Percentiles rank a stretch among this genome's conserved stretches.
Evolutionary conservation across 2,888 invertebrate genomes (phyloP).

Genomic region (Kryphioiulus occultus): DNA sequence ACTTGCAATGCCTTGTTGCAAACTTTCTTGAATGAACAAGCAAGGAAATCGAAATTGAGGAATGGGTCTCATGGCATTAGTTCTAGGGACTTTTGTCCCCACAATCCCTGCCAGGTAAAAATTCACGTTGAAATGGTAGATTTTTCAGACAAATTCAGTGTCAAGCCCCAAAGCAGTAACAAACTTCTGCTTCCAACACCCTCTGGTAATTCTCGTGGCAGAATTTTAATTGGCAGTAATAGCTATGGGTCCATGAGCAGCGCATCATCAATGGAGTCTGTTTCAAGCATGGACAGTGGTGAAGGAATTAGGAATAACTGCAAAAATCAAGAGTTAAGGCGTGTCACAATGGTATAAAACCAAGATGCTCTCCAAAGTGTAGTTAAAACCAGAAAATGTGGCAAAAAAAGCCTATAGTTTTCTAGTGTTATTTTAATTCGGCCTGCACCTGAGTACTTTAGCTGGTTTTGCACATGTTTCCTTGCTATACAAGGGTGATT

Average conservation of each 20-base stretch:
- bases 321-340: background rate
- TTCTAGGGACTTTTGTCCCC: background rate
- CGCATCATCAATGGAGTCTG: background rate
- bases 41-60: background rate
- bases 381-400: no score
- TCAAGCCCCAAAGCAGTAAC: background rate
- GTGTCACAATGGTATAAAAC: background rate
- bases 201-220: background rate
- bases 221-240: constrained; percentile 19
- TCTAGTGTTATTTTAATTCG: no score
- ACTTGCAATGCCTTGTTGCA: background rate
- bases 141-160: background rate
- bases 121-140: background rate
- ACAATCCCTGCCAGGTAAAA: background rate
- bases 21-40: background rate
- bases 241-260: background rate
- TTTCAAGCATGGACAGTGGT: background rate
- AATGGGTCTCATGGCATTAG: background rate
- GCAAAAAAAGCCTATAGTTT: no score
- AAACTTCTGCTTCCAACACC: background rate
- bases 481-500: no score
- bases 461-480: no score
- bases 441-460: no score
- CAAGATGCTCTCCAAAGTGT: no score
- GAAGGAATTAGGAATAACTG: background rate